A percentile compares a stretch with the other conserved stretches of the same genome.
Conservation (phyloP, 2,797 vertebrate species). For the Setipinna tenuifilis region DNA sequence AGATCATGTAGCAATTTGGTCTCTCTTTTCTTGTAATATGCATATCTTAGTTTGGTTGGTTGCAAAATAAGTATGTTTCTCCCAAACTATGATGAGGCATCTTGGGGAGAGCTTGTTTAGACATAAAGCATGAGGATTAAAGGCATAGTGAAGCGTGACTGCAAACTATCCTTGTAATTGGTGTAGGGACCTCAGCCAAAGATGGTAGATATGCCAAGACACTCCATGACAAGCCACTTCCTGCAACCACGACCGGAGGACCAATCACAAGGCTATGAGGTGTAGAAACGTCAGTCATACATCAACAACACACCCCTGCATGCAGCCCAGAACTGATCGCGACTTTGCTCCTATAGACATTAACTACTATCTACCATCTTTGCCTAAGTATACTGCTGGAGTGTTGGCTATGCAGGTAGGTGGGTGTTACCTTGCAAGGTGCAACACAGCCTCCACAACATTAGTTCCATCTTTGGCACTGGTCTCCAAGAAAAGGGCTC, state of each 20-base stretch:
- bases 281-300: no score
- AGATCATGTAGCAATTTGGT: neutral
- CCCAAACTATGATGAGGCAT: neutral
- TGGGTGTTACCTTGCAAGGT: constrained; percentile 39
- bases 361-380: no score
- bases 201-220: no score
- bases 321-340: no score
- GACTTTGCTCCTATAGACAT: no score
- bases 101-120: neutral
- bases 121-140: neutral
- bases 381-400: no score
- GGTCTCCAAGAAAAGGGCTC: constrained; percentile 51
- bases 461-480: constrained; percentile 53
- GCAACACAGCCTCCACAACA: constrained; percentile 43
- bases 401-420: neutral
- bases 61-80: neutral
- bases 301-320: no score
- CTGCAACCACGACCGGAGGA: no score
- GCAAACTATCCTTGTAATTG: neutral
- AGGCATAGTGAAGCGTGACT: neutral
- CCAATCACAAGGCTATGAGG: no score
- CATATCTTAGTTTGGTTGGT: neutral
- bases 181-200: no score
- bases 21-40: neutral
- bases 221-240: no score